These are phyloP conservation scores for Chrosomus eos DNA, from an alignment of 2,797 vertebrate species.

Conservation along the genomic window DNA sequence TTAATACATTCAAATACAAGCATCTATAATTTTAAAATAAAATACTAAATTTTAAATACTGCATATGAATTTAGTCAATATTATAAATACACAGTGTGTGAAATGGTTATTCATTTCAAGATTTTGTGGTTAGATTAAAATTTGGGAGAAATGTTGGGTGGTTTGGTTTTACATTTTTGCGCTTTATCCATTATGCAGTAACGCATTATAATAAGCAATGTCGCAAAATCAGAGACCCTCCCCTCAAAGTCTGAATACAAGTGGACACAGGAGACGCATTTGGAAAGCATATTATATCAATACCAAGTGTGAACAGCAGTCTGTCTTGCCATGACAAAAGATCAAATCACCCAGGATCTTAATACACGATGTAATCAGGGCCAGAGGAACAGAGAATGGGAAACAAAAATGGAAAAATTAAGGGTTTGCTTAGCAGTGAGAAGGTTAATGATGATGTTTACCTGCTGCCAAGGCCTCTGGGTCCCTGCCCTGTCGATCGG, in stretches of 20 bases:
- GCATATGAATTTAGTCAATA: not conserved
- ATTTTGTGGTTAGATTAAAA: not conserved
- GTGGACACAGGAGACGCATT: not conserved
- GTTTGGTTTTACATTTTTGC: not conserved
- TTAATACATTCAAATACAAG: not conserved
- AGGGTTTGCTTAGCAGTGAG: not conserved
- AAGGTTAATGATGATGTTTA: slow-evolving; percentile 75
- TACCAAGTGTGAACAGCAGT: not conserved
- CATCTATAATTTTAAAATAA: not conserved
- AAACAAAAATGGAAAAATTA: not conserved
- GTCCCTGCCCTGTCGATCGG: slow-evolving; percentile 89
- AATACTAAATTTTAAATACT: not conserved
- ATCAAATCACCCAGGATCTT: not conserved
- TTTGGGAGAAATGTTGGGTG: not conserved
- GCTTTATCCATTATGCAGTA: not conserved
- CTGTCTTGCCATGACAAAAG: not conserved
- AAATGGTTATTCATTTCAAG: not conserved
- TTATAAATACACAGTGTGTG: not conserved
- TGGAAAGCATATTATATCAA: not conserved
- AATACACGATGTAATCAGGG: not conserved
- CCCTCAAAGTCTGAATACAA: not conserved
- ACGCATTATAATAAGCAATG: not conserved
- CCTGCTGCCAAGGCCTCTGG: slow-evolving; percentile 86
- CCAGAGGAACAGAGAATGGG: not conserved
- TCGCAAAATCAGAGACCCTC: not conserved